Evolutionary conservation across 2,888 invertebrate genomes (phyloP).

Genomic region (Drosophila gaucha): DNA sequence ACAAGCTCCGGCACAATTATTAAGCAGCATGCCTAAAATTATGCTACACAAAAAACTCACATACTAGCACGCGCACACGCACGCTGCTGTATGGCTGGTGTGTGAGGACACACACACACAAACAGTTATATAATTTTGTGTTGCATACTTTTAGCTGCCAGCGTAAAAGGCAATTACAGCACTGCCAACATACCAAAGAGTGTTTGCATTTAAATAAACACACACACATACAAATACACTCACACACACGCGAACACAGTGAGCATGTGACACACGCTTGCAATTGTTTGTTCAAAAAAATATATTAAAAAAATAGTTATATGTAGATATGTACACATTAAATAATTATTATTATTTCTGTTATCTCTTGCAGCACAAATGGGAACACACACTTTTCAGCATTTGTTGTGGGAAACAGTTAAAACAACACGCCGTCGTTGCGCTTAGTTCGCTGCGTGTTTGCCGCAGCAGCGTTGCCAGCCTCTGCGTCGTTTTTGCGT

Average conservation of each 20-base stretch:
- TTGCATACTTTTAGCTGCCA: constrained; percentile 56
- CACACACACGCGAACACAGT: constrained; percentile 1
- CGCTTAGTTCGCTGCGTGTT: constrained; percentile 15
- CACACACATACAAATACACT: constrained; percentile 18
- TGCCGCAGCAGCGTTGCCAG: constrained; percentile 53
- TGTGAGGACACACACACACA: constrained; percentile 27
- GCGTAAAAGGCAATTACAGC: constrained; percentile 37
- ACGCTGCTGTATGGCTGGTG: constrained; percentile 2
- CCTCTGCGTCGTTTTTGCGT: constrained; percentile 52
- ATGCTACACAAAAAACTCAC: constrained; percentile 55
- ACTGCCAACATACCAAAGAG: constrained; percentile 32
- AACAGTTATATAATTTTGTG: constrained; percentile 57
- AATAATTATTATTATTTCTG: constrained; percentile 3
- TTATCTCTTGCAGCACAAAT: not conserved
- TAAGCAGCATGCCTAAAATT: constrained; percentile 62
- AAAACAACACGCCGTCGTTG: constrained; percentile 23
- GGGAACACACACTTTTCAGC: constrained; percentile 33
- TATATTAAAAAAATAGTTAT: not conserved
- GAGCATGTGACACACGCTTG: constrained; percentile 13
- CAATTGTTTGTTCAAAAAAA: constrained; percentile 17
- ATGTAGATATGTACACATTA: not conserved
- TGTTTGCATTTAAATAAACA: constrained; percentile 32
- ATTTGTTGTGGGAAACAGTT: constrained; percentile 35
- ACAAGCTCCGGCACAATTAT: constrained; percentile 34
- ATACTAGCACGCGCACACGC: constrained; percentile 16